A percentile compares a stretch with the other conserved stretches of the same genome.
Evolutionary conservation across 2,888 invertebrate genomes (phyloP).

Genomic region (Deilephila porcellus): DNA sequence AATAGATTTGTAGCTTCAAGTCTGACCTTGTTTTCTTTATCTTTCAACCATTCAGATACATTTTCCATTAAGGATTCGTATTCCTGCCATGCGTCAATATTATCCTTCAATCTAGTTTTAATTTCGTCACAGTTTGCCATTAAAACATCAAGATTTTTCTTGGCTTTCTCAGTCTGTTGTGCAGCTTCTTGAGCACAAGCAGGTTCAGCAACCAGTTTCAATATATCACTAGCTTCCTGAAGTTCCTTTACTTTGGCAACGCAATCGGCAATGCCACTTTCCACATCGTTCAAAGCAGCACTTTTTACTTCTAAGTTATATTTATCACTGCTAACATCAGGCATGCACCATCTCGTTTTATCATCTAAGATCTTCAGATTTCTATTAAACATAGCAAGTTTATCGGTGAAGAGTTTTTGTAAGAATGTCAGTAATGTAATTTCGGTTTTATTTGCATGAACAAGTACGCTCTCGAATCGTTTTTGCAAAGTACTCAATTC

Average conservation of each 20-base stretch:
- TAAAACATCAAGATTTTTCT: conserved; percentile 89
- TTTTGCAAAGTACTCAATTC: conserved; percentile 93
- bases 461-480: conserved; percentile 90
- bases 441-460: conserved; percentile 93
- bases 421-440: conserved; percentile 91
- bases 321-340: conserved; percentile 94
- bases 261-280: conserved; percentile 89
- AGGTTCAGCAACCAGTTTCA: conserved; percentile 89
- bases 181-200: conserved; percentile 88
- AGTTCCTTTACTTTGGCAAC: conserved; percentile 87
- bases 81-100: conserved; percentile 91
- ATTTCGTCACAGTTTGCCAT: conserved; percentile 88
- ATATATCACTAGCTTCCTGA: conserved; percentile 88
- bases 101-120: conserved; percentile 87
- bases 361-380: conserved; percentile 93
- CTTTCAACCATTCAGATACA: conserved; percentile 90
- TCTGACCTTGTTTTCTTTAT: conserved; percentile 90
- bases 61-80: conserved; percentile 92
- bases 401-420: conserved; percentile 94
- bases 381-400: conserved; percentile 91
- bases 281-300: conserved; percentile 90
- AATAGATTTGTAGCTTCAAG: conserved; percentile 89
- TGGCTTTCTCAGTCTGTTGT: conserved; percentile 88
- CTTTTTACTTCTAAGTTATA: conserved; percentile 97
- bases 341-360: conserved; percentile 95